Evolutionary conservation across 2,113 vertebrate species (phyloP), one percentile per base, ranked within the genome.

Genomic region (Sterna hirundo): DNA sequence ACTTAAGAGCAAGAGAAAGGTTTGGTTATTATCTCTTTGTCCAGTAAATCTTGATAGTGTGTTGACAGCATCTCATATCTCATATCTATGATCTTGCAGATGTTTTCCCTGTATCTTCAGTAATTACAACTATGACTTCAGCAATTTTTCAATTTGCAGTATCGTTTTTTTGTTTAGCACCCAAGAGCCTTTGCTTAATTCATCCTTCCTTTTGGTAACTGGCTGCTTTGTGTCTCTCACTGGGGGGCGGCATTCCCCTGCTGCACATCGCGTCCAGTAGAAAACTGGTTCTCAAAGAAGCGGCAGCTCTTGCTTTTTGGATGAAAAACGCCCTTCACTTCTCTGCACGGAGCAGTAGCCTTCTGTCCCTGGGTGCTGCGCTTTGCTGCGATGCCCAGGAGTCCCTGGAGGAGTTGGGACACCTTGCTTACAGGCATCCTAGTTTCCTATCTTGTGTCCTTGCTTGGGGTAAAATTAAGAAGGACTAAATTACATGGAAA

Each of bases 231-330:
- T 69, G 72, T 92, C 85, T 95, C 65, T 94, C 95, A 90, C 96
- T 94, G 92, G 96, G 76, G 91, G 94, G 94, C 47, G 79, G 93
- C 93, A 96, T 96, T 96, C 95, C 90, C 49, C 76, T 90, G 91
- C 91, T 36, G 65, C 78, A 44, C 86, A 20, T 86, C 81, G 52
- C 52, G 19, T 68, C 92, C 91, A 58, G 61, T 40, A 32, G 79
- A 64, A 85, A 86, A 74, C 44, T 65, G 72, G 60, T 61, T 57
- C 86, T 83, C 32, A 5, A 40, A 57, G 38, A 64, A 52, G 81
- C 34, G 78, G 68, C 91, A 91, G 74, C 60, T 74, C 64, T 64
- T 81, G 71, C 7, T 72, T 62, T 62, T 79, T 60, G n/a, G 23
- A 27, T 68, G 47, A 30, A 90, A 94, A 90, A 54, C 44, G 19